A percentile compares a stretch with the other conserved stretches of the same genome.
Evolutionary conservation across 2,113 vertebrate genomes (phyloP).

Genomic region (Corythornis madagascariensis): DNA sequence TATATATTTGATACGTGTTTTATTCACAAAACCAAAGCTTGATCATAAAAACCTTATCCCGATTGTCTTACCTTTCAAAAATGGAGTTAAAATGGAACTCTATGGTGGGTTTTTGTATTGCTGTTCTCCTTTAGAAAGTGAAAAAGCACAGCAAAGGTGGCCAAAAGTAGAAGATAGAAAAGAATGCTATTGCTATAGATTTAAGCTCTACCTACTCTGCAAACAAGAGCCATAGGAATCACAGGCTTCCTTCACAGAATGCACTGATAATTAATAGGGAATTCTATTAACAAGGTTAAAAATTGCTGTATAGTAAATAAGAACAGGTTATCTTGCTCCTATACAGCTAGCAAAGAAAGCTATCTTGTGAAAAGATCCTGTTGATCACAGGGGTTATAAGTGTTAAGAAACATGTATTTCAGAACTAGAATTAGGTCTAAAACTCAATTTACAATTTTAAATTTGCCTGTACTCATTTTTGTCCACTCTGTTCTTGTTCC

Average conservation of each 20-base stretch:
- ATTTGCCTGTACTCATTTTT: neutral
- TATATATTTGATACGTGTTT: neutral
- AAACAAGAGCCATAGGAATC: neutral
- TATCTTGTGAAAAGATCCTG: neutral
- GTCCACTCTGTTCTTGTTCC: neutral
- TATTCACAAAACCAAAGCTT: neutral
- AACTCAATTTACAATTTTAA: neutral
- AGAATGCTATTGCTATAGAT: neutral
- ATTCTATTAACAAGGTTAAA: neutral
- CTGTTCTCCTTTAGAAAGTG: neutral
- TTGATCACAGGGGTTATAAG: fast-evolving
- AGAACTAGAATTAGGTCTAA: neutral
- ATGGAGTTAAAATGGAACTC: neutral
- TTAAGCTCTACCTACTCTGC: neutral
- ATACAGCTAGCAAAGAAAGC: neutral
- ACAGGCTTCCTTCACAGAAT: neutral
- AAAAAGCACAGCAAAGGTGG: neutral
- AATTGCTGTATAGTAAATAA: neutral
- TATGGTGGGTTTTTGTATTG: neutral
- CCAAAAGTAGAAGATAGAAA: neutral
- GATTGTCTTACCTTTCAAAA: neutral
- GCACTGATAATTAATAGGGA: neutral
- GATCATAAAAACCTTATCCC: neutral
- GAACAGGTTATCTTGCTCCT: neutral
- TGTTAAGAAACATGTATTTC: neutral